A percentile compares a stretch with the other conserved stretches of the same genome.
Evolutionary conservation across 2,888 invertebrate genomes (phyloP).

Genomic region (Odontocerum albicorne): DNA sequence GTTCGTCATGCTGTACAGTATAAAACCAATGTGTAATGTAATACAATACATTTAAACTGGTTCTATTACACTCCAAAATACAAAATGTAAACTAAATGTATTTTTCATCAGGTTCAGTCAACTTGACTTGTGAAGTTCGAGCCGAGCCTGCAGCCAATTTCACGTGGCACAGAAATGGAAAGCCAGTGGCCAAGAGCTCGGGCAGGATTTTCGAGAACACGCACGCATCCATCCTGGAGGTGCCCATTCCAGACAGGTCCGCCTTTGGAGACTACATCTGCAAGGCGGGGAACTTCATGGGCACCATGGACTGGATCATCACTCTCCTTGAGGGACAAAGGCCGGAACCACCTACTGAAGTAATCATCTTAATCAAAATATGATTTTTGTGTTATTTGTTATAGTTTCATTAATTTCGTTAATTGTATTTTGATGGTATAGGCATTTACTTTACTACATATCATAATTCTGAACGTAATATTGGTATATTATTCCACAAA

Average conservation of each 20-base stretch:
- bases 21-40: no score
- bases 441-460: no score
- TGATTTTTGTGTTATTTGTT: no score
- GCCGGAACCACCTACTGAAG: slow-evolving; percentile 51
- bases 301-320: slow-evolving; percentile 52
- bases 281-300: slow-evolving; percentile 54
- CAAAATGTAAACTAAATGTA: neutral
- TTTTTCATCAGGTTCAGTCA: slow-evolving; percentile 48
- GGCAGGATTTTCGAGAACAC: slow-evolving; percentile 43
- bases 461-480: no score
- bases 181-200: slow-evolving; percentile 38
- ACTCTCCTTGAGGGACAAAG: slow-evolving; percentile 55
- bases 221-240: slow-evolving; percentile 43
- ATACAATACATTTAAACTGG: no score
- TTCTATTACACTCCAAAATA: no score
- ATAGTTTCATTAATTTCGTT: no score
- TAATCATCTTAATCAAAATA: no score
- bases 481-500: no score
- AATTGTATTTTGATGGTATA: no score
- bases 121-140: slow-evolving; percentile 60
- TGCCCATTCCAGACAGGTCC: slow-evolving; percentile 42
- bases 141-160: slow-evolving; percentile 59
- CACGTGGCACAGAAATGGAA: slow-evolving; percentile 48
- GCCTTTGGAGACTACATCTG: slow-evolving; percentile 58
- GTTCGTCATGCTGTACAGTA: no score